A percentile compares a stretch with the other conserved stretches of the same genome.
Conservation (phyloP, 2,797 vertebrate genomes). For the Podargus strigoides region DNA sequence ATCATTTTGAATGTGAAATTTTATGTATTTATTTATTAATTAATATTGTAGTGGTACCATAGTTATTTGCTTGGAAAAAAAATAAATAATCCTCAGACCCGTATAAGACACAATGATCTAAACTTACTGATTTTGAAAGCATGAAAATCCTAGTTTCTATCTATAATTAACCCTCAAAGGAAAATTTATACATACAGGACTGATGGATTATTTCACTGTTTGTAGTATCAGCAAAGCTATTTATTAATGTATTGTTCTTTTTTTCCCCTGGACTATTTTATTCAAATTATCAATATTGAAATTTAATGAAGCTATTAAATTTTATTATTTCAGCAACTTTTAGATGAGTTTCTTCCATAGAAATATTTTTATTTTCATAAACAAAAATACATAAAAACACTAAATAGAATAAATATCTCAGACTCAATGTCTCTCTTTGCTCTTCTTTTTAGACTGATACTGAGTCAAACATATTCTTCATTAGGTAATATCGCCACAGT, state of each 20-base stretch:
- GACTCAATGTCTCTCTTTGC: background rate
- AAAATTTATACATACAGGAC: background rate
- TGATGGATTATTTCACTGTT: background rate
- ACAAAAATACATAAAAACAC: background rate
- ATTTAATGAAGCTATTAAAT: background rate
- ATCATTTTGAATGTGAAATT: background rate
- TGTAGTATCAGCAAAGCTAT: background rate
- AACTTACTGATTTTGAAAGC: background rate
- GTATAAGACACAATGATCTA: background rate
- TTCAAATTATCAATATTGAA: background rate
- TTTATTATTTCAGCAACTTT: background rate
- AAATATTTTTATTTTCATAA: background rate
- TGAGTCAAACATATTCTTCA: background rate
- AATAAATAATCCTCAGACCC: background rate
- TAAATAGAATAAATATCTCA: background rate
- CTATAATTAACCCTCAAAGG: slow-evolving; percentile 20
- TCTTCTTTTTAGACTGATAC: background rate
- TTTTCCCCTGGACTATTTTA: background rate
- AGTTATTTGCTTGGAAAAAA: background rate
- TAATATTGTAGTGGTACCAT: background rate
- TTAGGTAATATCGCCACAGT: background rate
- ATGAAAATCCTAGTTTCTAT: background rate
- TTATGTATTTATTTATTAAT: background rate
- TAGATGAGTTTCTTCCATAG: background rate
- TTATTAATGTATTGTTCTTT: background rate